phyloP scores from a whole-genome alignment of 2,888 invertebrate genomes.

The Agrochola lychnidis region DNA sequence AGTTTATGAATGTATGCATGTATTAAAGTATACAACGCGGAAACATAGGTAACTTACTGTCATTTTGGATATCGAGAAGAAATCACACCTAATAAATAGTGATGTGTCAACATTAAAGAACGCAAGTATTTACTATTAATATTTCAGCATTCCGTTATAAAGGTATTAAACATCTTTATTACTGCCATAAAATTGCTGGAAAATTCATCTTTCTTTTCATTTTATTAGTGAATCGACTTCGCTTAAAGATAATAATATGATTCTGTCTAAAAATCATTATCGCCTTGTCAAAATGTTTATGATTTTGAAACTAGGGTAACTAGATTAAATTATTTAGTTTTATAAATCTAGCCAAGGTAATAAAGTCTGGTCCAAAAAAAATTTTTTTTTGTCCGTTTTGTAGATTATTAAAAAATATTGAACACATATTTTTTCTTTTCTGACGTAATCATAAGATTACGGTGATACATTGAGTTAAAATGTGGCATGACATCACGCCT shows the following conservation, averaged over 20 bases:
- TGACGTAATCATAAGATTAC: too few relatives aligned
- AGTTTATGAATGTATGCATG: too few relatives aligned
- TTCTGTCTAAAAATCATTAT: not conserved
- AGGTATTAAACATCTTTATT: slow-evolving; percentile 69
- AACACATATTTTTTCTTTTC: too few relatives aligned
- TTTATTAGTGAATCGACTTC: not conserved
- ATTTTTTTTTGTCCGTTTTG: too few relatives aligned
- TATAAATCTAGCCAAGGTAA: not conserved
- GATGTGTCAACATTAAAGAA: slow-evolving; percentile 27
- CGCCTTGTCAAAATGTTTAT: too few relatives aligned
- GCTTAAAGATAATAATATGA: not conserved
- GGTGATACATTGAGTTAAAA: too few relatives aligned
- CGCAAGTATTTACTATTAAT: slow-evolving; percentile 42
- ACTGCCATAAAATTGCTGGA: slow-evolving; percentile 64
- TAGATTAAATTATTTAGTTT: not conserved
- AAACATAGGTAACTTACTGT: not conserved
- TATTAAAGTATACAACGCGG: not conserved
- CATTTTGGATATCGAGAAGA: not conserved
- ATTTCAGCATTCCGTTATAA: slow-evolving; percentile 59
- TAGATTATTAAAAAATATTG: too few relatives aligned
- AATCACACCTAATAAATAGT: slow-evolving; percentile 22
- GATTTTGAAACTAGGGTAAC: not conserved
- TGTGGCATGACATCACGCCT: too few relatives aligned
- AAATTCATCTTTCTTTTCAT: slow-evolving; percentile 42
- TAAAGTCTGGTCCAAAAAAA: too few relatives aligned